phyloP scores from a whole-genome alignment of 2,797 vertebrate genomes.

The Thaleichthys pacificus region DNA sequence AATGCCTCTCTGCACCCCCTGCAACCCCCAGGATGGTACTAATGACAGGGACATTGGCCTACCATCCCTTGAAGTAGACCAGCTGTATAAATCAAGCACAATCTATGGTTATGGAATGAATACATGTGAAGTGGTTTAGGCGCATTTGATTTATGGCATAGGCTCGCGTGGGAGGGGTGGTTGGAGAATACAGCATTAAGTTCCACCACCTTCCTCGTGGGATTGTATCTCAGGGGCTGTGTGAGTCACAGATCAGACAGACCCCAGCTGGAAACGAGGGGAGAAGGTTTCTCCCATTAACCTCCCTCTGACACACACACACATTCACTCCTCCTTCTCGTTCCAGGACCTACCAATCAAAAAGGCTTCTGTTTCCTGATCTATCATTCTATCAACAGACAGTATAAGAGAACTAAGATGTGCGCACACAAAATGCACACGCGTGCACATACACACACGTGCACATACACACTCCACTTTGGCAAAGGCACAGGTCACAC shows the following conservation, averaged over 20 bases:
- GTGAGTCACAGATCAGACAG: constrained; percentile 8
- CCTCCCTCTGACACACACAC: constrained; percentile 1
- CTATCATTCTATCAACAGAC: no score
- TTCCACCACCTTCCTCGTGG: no score
- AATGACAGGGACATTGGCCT: no score
- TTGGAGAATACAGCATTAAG: no score
- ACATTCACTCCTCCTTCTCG: neutral
- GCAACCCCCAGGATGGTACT: no score
- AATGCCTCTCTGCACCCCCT: neutral
- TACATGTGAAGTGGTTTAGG: neutral
- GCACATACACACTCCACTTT: neutral
- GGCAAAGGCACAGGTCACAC: neutral
- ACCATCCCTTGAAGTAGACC: neutral
- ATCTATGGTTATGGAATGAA: neutral
- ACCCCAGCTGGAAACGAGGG: neutral
- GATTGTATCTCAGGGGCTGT: neutral
- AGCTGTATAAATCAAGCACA: neutral
- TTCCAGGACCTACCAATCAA: neutral
- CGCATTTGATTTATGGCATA: no score
- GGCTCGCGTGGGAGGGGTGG: no score
- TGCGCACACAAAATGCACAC: no score
- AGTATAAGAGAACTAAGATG: no score
- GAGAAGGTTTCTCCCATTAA: no score
- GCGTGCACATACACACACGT: no score
- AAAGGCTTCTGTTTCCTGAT: no score